Base-by-base conservation (phyloP, 2,113 vertebrate species). In the Polypterus bichir region DNA sequence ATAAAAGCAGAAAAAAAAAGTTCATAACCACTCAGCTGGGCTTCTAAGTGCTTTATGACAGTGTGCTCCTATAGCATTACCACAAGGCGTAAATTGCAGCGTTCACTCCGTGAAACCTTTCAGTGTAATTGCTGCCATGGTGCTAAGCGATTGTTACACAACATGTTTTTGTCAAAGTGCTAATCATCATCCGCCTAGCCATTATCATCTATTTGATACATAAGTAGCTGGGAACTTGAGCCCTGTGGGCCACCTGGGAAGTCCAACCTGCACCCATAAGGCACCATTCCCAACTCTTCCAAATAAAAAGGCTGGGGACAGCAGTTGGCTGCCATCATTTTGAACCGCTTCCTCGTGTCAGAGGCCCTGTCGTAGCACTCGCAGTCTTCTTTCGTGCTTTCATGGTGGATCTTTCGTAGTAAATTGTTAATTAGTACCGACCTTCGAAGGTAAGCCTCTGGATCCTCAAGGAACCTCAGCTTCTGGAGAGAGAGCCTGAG, bases 401-500 rank as follows among this genome's bases (percentile, higher is more conserved):
- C 93, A 78, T 90, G 83, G 79, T 96, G 92, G 68, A 98, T 96
- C 79, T 95, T 97, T 81, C 93, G 89, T 84, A 98, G 86, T 80
- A 98, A 82, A 84, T 98, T 98, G 87, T 98, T 97, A 85, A 98
- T 98, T 82, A 98, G 86, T 75, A 98, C 95, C 44, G 94, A 96
- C 79, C 95, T 91, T 69, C 92, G 82, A 73, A 98, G 85, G 76
- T 96, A 97, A 74, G 82, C 83, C 80, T 98, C 95, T 0, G 94
- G 93, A 72, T 98, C 94, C 53, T 98, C 94, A 71, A 98, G 88
- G 85, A 97, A 96, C 74, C 88, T 86, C 64, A 98, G 89, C 78
- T 98, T 98, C 85, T 98, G 91, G 79, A 98, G 88, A 60, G 94
- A 98, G 62, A 98, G 80, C 77, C 90, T 93, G 69, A 97, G 83